Evolutionary conservation across 2,797 vertebrate genomes (phyloP), one percentile per base, ranked within the genome.

Genomic region (Sebastes hubbsi): DNA sequence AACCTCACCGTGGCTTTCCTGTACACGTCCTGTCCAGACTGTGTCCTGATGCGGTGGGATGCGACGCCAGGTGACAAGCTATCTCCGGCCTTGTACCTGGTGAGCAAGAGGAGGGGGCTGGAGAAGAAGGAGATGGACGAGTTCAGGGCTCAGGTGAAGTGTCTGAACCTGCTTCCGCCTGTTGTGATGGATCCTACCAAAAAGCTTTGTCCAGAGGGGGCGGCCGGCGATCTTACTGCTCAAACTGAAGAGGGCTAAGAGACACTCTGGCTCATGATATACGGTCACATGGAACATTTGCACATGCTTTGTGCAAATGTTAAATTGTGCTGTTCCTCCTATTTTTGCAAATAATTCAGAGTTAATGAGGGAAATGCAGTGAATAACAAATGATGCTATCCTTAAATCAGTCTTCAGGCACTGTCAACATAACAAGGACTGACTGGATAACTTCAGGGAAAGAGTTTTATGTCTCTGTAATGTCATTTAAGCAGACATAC

Each of bases 81-180:
- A 36, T 36, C 34, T 5, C 34, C 34, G 4, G 34, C 34, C 34
- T 13, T 84, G 2, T 79, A 81, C 46, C 72, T 89, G 66, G 66
- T 86, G 74, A 88, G 85, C 36, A 64, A n/a, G 34, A 72, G 72
- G 60, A 87, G 75, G 30, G 69, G 64, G 69, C 11, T 81, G 62
- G 69, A 63, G 25, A 20, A 8, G 13, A 5, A 22, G 25, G 75
- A 70, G 72, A 25, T 83, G 75, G 66, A 79, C 5, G 74, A 78
- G 66, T 85, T 85, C 46, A 36, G 0, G 25, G 32, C 59, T 14
- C 85, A 81, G 75, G 32, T 70, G 30, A 2, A 34, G 72, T 88
- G 86, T 77, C 24, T 82, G 27, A 30, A 74, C 12, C 16, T 75
- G 67, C 70, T n/a, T 12, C 14, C 58, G 1, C 67, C 78, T 20